A percentile compares a stretch with the other conserved stretches of the same genome.
Conservation (phyloP, 2,113 vertebrate species). For the Setophaga petechia region DNA sequence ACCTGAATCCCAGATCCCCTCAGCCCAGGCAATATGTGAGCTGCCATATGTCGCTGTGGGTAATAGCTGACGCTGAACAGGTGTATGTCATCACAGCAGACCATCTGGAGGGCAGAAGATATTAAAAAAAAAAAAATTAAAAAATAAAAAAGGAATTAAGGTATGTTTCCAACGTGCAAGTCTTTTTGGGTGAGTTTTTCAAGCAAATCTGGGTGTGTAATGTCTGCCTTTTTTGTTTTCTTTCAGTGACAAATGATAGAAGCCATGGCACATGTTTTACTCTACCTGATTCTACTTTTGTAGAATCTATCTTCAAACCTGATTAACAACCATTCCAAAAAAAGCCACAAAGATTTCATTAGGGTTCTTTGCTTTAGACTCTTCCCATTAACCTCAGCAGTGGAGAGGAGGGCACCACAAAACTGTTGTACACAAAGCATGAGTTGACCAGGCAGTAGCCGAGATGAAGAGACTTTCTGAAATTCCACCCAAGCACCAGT, state of each 20-base stretch:
- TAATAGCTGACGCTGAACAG: constrained; percentile 75
- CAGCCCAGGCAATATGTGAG: constrained; percentile 69
- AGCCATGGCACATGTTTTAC: neutral
- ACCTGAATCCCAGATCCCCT: constrained; percentile 65
- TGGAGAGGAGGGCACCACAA: neutral
- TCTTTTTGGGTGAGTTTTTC: constrained; percentile 8
- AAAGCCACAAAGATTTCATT: neutral
- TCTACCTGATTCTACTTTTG: neutral
- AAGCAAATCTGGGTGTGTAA: neutral
- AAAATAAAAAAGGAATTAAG: neutral
- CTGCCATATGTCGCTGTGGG: constrained; percentile 75
- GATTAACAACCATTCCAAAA: neutral
- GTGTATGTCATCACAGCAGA: constrained; percentile 71
- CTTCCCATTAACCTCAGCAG: neutral
- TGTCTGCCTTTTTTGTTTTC: neutral
- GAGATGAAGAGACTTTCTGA: neutral
- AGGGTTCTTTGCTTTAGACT: neutral
- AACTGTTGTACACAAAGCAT: neutral
- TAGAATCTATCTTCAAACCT: neutral
- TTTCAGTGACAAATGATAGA: neutral
- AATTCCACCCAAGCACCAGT: neutral
- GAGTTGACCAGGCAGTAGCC: neutral
- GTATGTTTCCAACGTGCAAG: constrained; percentile 36
- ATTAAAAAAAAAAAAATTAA: neutral
- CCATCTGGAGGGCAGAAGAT: constrained; percentile 69